Percentiles rank a stretch among this genome's conserved stretches.
Conservation (phyloP, 2,888 invertebrate genomes). For the Athalia circularis region DNA sequence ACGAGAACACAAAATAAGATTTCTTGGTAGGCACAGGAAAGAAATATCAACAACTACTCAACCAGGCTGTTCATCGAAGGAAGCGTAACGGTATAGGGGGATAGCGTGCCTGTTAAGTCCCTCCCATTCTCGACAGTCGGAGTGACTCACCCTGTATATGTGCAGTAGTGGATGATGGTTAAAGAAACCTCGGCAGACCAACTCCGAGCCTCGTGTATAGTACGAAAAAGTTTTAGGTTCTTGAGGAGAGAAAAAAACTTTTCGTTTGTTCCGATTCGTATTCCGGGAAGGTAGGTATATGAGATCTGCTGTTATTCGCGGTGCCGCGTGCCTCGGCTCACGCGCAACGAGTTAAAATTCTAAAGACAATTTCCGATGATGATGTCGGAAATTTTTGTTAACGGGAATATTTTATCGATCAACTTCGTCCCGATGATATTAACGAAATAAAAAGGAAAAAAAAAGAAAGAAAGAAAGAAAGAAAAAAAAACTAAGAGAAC, state of each 20-base stretch:
- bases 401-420: slow-evolving; percentile 22
- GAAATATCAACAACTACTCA: too few relatives aligned
- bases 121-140: too few relatives aligned
- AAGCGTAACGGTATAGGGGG: too few relatives aligned
- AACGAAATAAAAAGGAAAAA: neutral
- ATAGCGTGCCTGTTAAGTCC: too few relatives aligned
- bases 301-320: neutral
- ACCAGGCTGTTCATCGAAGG: too few relatives aligned
- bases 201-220: neutral
- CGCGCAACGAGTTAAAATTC: slow-evolving; percentile 25
- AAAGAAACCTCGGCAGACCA: slow-evolving; percentile 5
- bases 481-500: neutral
- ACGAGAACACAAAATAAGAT: too few relatives aligned
- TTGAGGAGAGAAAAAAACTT: slow-evolving; percentile 11
- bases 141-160: too few relatives aligned
- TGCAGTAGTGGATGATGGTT: neutral
- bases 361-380: slow-evolving; percentile 28
- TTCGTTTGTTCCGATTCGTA: slow-evolving; percentile 27
- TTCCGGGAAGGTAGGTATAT: slow-evolving; percentile 4
- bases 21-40: too few relatives aligned
- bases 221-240: slow-evolving; percentile 4
- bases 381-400: slow-evolving; percentile 30
- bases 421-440: neutral
- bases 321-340: neutral
- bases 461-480: neutral